Base-by-base conservation (phyloP, 1,140 invertebrate species). In the Leptoteleia sp. region DNA sequence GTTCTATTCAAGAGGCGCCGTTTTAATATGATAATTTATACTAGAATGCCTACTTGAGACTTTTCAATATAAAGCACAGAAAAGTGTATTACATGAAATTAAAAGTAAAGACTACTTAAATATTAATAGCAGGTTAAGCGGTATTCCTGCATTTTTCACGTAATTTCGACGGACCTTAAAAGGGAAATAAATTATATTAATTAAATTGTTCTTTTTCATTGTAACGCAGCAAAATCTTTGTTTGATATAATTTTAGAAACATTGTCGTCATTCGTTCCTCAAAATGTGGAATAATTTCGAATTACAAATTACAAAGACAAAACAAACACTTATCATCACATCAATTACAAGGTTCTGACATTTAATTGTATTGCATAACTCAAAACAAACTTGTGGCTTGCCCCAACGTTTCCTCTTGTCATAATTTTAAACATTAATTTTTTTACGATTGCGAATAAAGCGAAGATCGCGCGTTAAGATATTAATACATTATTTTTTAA, bases 21-120 rank as follows among this genome's bases (percentile, higher is more conserved):
- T 48, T 55, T 73, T 73, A 64, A 31, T 48, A 57, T 64, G 38
- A 13, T 73, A 61, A 73, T 62, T 27, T 52, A 38, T 42, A 62
- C 13, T 48, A 27, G 12, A 67, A 55, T 11, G 16, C 25, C 27
- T 12, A 6, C 22, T 54, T 70, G 25, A 57, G 8, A 16, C 47
- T 43, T 35, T 61, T 33, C 22, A 13, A 38, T n/a, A 31, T 40
- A 64, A 50, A 50, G 6, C 6, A 29, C 12, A n/a, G 12, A 50
- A 13, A 47, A 29, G 19, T 31, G 42, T 3, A 4, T 27, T 27
- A 7, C 6, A 17, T 27, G 3, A n/a, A 25, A 7, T 12, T 8
- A 0, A 33, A 29, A 29, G 3, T 48, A 48, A 48, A n/a, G 19
- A 45, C 2, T 5, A 9, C 25, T 17, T 2, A 12, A 33, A 50